Evolutionary conservation across 2,888 invertebrate species (phyloP), one percentile per base, ranked within the genome.

Genomic region (Cheilosia vulpina): DNA sequence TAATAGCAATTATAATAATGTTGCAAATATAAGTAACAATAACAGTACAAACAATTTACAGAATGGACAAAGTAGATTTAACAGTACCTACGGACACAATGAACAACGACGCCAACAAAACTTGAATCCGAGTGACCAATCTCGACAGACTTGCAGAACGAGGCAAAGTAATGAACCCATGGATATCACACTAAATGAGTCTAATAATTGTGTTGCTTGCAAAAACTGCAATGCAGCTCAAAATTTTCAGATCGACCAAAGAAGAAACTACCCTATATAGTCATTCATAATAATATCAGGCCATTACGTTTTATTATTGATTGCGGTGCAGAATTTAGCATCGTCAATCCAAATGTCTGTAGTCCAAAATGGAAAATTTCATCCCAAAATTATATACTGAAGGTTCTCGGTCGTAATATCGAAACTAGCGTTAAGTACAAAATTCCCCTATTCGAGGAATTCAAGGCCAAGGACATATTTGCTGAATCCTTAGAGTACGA

Each of bases 261-360:
- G 2, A 52, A 52, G 43, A 11, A 21, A 41, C 55, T 53, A 45
- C 53, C 53, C 41, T 73, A 53, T 43, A 62, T 73, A 62, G 41
- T 52, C 17, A 62, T 72, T 31, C 19, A 60, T 4, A 69, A 17
- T 24, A 24, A 58, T 0, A 34, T 62, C 17, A 60, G 53, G 47
- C 52, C 38, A n/a, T 11, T 72, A 24, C 19, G 60, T 43, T 62
- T 73, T 27, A 69, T 57, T 19, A 43, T 69, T 69, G 55, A 57
- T 41, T 69, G 69, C 19, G 63, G 63, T 13, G 31, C 50, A 27
- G 63, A 63, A 63, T 50, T 31, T 43, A 60, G 43, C 60, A 60
- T 60, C 15, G n/a, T 75, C 4, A 75, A 65, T 21, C 13, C 4
- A 55, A 50, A 57, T 24, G 1, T 63, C 3, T 63, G 43, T 45